These are phyloP conservation scores for Synanthedon andrenaeformis DNA, from an alignment of 2,888 invertebrate genomes.

Conservation along the genomic window DNA sequence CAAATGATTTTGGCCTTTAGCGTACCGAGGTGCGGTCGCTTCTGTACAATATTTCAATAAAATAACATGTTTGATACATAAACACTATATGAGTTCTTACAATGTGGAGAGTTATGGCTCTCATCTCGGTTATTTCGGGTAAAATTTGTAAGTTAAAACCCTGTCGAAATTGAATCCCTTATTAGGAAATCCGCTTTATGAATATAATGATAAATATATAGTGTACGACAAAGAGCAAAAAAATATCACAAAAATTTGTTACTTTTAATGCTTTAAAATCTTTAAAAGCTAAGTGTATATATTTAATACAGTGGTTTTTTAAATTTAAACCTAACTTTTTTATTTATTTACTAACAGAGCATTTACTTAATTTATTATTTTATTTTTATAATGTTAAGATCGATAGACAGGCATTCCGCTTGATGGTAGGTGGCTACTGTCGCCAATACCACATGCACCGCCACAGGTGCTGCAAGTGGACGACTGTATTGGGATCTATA, in stretches of 20 bases:
- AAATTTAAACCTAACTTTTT: too few species aligned
- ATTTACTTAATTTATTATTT: not conserved
- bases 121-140: not conserved
- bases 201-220: too few species aligned
- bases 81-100: slow-evolving; percentile 7
- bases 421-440: not conserved
- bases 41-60: slow-evolving; percentile 18
- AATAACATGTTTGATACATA: slow-evolving; percentile 10
- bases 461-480: too few species aligned
- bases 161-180: not conserved
- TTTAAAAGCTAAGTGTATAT: too few species aligned
- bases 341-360: not conserved
- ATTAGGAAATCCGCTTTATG: not conserved
- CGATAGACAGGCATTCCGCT: not conserved
- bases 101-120: not conserved
- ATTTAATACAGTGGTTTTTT: too few species aligned
- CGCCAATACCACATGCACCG: not conserved
- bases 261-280: too few species aligned
- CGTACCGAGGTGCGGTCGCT: slow-evolving; percentile 24
- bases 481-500: too few species aligned
- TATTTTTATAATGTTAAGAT: not conserved
- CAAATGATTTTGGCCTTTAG: slow-evolving; percentile 64
- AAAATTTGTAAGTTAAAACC: not conserved
- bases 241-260: too few species aligned
- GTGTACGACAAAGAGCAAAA: too few species aligned